Evolutionary conservation across 2,888 invertebrate species (phyloP), one percentile per base, ranked within the genome.

Genomic region (Agrotis clavis): DNA sequence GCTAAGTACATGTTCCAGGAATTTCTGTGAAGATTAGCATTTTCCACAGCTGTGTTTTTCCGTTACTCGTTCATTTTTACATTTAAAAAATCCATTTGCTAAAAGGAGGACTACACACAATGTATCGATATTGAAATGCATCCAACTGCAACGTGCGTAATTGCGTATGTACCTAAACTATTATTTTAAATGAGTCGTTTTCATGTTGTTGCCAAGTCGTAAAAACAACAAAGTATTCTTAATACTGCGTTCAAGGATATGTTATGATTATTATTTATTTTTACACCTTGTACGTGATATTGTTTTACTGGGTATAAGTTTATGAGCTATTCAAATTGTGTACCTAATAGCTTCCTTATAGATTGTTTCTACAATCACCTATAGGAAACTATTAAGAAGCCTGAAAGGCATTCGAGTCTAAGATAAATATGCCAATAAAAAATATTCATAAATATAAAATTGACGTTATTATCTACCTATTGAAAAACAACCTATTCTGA

Each of bases 331-430:
- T 54, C 1, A 61, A 60, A 0, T 61, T 51, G 13, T 51, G 9
- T 53, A 41, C 41, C 41, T 11, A 59, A 73, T 59, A 72, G 57
- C 59, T 79, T 79, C 74, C 41, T 25, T 63, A 62, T n/a, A 21
- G 21, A 41, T 41, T 2, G 41, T 41, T 41, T 41, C 11, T 6
- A 70, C n/a, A 25, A 71, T 30, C 9, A 25, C 9, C 30, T 19
- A 7, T n/a, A 41, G 19, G 16, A 3, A 41, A n/a, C 19, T 21
- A n/a, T 21, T 41, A 25, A 5, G 5, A 30, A 30, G 14, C 67
- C 18, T 59, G 11, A 47, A 60, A 9, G 16, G 0, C 5, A 51
- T 21, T 21, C 7, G 45, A 45, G 13, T 74, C 41, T 41, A 41
- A 18, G 19, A 14, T 14, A 18, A 41, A 53, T 71, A 54, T 16